phyloP scores from a whole-genome alignment of 2,888 invertebrate genomes.

The Scelioninae gen. 1 region DNA sequence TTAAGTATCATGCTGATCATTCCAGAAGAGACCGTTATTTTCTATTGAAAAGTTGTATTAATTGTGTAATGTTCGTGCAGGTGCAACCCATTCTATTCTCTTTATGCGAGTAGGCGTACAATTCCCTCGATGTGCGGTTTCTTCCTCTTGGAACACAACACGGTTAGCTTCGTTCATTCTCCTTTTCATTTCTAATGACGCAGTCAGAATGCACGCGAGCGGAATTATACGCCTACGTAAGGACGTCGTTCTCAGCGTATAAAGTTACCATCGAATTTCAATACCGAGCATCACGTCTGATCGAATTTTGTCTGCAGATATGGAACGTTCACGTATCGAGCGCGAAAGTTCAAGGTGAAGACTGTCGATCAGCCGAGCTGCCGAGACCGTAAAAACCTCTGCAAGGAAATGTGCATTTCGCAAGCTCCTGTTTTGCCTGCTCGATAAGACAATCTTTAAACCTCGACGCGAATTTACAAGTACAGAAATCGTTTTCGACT shows the following conservation, averaged over 20 bases:
- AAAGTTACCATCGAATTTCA: conserved; percentile 60
- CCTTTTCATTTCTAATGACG: conserved; percentile 68
- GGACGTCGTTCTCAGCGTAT: conserved; percentile 68
- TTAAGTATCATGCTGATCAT: conserved; percentile 75
- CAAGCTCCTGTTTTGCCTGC: conserved; percentile 47
- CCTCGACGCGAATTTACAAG: conserved; percentile 2
- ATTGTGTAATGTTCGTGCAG: conserved; percentile 73
- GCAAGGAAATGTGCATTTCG: conserved; percentile 45
- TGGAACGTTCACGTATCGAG: conserved; percentile 30
- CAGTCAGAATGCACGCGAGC: conserved; percentile 63
- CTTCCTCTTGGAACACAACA: conserved; percentile 50
- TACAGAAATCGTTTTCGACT: conserved; percentile 24
- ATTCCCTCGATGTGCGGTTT: conserved; percentile 63
- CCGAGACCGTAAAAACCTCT: conserved; percentile 49
- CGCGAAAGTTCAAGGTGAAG: conserved; percentile 53
- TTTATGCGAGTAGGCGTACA: conserved; percentile 69
- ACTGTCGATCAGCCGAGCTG: conserved; percentile 49
- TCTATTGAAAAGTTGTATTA: conserved; percentile 73
- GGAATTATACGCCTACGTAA: conserved; percentile 69
- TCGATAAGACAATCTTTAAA: background rate
- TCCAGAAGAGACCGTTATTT: conserved; percentile 75
- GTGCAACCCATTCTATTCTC: conserved; percentile 71
- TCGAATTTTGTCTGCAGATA: conserved; percentile 43
- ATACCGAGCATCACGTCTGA: conserved; percentile 56
- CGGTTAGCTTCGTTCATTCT: conserved; percentile 54